These are phyloP conservation scores for Tholera decimalis DNA, from an alignment of 2,888 invertebrate genomes.

Conservation along the genomic window DNA sequence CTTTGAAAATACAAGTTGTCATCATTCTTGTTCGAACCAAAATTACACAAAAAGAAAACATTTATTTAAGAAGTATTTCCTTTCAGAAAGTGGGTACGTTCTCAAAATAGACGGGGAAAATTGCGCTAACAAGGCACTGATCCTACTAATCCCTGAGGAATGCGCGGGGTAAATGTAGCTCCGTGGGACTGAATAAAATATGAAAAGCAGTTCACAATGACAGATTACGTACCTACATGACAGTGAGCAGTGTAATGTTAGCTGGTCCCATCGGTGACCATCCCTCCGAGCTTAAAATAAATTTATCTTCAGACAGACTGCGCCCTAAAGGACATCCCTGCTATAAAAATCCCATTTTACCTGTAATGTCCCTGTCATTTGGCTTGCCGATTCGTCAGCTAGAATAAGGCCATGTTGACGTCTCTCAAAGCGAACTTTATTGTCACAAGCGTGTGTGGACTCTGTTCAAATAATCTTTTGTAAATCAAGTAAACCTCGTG, in stretches of 20 bases:
- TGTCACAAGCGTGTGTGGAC: constrained; percentile 33
- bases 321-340: background rate
- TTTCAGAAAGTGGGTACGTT: constrained; percentile 33
- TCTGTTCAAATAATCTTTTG: constrained; percentile 49
- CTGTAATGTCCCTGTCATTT: background rate
- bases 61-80: constrained; percentile 47
- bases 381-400: constrained; percentile 27
- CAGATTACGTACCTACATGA: constrained; percentile 8
- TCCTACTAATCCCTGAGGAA: constrained; percentile 47
- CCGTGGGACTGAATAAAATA: constrained; percentile 45
- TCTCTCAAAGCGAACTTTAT: constrained; percentile 41
- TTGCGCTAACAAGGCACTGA: constrained; percentile 56
- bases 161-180: constrained; percentile 26
- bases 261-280: background rate
- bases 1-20: constrained; percentile 37
- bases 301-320: background rate
- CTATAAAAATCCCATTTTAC: constrained; percentile 30
- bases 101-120: constrained; percentile 42
- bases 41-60: constrained; percentile 53
- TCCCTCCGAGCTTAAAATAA: too few relatives aligned
- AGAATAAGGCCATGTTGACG: constrained; percentile 42
- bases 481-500: constrained; percentile 45
- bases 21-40: constrained; percentile 40
- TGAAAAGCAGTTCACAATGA: constrained; percentile 44
- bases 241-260: constrained; percentile 2